phyloP scores from a whole-genome alignment of 2,888 invertebrate genomes.

The Ophion ellenae region DNA sequence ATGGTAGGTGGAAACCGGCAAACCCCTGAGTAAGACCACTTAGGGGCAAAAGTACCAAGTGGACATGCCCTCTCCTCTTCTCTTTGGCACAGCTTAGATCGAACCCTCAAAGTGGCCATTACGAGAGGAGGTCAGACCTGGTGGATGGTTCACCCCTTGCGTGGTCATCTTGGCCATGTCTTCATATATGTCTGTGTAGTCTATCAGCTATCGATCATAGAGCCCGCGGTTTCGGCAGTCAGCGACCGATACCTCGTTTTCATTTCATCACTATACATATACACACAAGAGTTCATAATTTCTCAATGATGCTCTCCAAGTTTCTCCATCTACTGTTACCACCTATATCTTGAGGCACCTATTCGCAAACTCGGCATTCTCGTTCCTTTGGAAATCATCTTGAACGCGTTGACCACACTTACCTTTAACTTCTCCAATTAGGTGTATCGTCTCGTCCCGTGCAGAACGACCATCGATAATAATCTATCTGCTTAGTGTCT shows the following conservation, averaged over 20 bases:
- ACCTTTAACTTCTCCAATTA: constrained; percentile 78
- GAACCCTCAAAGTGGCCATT: constrained; percentile 82
- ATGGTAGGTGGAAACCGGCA: constrained; percentile 54
- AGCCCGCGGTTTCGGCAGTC: constrained; percentile 27
- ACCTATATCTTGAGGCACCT: constrained; percentile 27
- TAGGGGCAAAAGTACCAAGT: constrained; percentile 71
- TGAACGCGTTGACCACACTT: constrained; percentile 70
- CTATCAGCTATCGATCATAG: constrained; percentile 1
- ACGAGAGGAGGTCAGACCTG: constrained; percentile 71
- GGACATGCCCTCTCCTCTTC: constrained; percentile 62
- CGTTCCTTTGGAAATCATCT: constrained; percentile 61
- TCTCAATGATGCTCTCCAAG: constrained; percentile 26
- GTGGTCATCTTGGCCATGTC: constrained; percentile 37
- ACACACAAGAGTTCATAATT: constrained; percentile 2
- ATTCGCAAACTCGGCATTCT: constrained; percentile 60
- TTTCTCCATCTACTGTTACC: constrained; percentile 31
- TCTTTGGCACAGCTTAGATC: constrained; percentile 79
- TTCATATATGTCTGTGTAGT: constrained; percentile 30
- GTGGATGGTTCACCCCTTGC: constrained; percentile 40
- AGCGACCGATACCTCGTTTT: neutral
- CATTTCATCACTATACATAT: neutral
- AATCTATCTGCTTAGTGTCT: constrained; percentile 59
- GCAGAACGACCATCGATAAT: constrained; percentile 46
- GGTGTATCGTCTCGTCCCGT: constrained; percentile 68
- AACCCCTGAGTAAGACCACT: constrained; percentile 79